A percentile compares a stretch with the other conserved stretches of the same genome.
Conservation (phyloP, 92 coral and sea anemone genomes). For the Siderastrea siderea region DNA sequence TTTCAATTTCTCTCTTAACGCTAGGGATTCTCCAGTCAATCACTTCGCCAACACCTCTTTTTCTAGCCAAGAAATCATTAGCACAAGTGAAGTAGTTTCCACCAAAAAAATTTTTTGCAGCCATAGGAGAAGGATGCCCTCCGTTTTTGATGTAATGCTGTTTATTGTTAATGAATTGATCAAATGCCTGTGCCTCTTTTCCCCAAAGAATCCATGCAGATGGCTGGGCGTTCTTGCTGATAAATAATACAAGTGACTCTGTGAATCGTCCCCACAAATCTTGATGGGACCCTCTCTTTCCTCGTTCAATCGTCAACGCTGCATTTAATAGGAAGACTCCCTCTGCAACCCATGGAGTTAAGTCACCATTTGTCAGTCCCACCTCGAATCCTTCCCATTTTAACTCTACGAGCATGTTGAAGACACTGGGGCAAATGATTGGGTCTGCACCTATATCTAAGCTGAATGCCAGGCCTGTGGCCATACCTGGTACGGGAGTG, state of each 20-base stretch:
- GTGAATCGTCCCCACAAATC: slow-evolving; percentile 12
- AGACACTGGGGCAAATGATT: slow-evolving; percentile 29
- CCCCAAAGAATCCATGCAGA: slow-evolving; percentile 20
- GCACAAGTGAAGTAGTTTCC: background rate
- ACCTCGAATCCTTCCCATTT: slow-evolving; percentile 38
- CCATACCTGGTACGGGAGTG: slow-evolving; percentile 49
- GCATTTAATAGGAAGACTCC: slow-evolving; percentile 48
- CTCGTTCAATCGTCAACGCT: slow-evolving; percentile 24
- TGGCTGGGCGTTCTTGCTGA: background rate
- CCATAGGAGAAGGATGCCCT: background rate
- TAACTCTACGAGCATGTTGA: slow-evolving; percentile 47
- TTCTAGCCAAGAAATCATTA: background rate
- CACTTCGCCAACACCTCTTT: background rate
- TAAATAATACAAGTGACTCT: background rate
- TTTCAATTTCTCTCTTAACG: no score
- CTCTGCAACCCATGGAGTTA: slow-evolving; percentile 19
- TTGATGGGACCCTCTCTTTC: slow-evolving; percentile 3
- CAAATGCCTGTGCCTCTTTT: background rate
- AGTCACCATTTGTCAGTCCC: slow-evolving; percentile 5
- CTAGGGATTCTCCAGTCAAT: no score
- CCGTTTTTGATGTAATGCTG: background rate
- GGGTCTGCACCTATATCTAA: slow-evolving; percentile 1
- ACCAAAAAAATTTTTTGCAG: background rate
- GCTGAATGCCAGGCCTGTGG: slow-evolving; percentile 53
- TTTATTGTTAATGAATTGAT: background rate